Base-by-base conservation (phyloP, 2,113 vertebrate species). In the Paracanthobrama guichenoti region DNA sequence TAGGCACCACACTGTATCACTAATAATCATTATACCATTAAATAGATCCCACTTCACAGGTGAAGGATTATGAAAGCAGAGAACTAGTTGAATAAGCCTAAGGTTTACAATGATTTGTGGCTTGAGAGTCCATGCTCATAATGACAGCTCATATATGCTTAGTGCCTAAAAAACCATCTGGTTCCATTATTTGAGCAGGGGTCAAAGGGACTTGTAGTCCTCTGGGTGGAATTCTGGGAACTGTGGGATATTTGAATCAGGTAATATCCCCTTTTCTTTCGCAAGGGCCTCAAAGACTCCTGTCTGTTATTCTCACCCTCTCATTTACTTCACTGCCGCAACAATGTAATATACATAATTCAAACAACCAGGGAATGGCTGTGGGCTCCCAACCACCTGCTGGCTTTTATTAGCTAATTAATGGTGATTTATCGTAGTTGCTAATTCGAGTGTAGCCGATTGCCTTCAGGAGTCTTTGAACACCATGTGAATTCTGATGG, bases 401-500 rank as follows among this genome's bases (percentile, higher is more conserved):
- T 97, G 94, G 94, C 94, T 96, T 97, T 96, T 96, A 97, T 97
- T 97, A 98, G 94, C 95, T 97, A 98, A 97, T 98, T 97, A 97
- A 97, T 96, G 95, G 94, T 97, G 96, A 96, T 97, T 97, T 98
- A 97, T 97, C 95, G 94, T 94, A 95, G 94, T 94, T 95, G 94
- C 95, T 97, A 95, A 97, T 97, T 97, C 96, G 94, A 96, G 93
- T 93, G 92, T 93, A 94, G 92, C 92, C 90, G 92, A 96, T 93
- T 95, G 96, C 96, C 96, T 95, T 96, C 92, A 97, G 96, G 96
- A 98, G 94, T 95, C 93, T 91, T 88, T 82, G 93, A 93, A 95
- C 87, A 87, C 91, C 93, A 87, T 88, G 94, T 94, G 96, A 96
- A 97, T 98, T 96, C 93, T 95, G 94, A 97, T 96, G 93, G 95